These are phyloP conservation scores for Sericinus montela DNA, from an alignment of 2,888 invertebrate genomes.

Conservation along the genomic window DNA sequence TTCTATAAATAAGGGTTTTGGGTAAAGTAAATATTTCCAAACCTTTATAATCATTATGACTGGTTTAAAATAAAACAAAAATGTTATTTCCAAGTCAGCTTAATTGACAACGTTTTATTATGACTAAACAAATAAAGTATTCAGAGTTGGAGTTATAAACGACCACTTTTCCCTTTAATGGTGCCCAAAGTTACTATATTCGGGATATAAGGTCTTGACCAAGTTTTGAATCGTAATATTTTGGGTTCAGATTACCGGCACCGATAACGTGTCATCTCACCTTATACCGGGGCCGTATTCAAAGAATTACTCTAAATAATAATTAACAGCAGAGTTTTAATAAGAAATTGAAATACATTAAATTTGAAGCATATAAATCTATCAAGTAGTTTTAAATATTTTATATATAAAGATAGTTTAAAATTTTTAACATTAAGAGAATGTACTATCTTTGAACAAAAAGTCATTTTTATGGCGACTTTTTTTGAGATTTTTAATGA, in stretches of 20 bases:
- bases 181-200: slow-evolving; percentile 60
- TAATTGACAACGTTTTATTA: slow-evolving; percentile 72
- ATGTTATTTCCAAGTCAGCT: slow-evolving; percentile 56
- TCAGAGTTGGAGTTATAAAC: slow-evolving; percentile 61
- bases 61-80: slow-evolving; percentile 31
- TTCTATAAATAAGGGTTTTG: not conserved
- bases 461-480: too few relatives aligned
- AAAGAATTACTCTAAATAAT: not conserved
- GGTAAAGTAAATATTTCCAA: not conserved
- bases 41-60: slow-evolving; percentile 17
- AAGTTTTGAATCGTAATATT: slow-evolving; percentile 79
- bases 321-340: too few relatives aligned
- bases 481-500: too few relatives aligned
- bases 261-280: slow-evolving; percentile 76
- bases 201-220: slow-evolving; percentile 71
- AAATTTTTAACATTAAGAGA: too few relatives aligned
- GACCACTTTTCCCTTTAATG: slow-evolving; percentile 65
- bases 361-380: too few relatives aligned
- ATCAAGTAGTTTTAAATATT: too few relatives aligned
- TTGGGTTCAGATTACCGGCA: slow-evolving; percentile 75
- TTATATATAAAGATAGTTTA: too few relatives aligned
- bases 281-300: slow-evolving; percentile 50
- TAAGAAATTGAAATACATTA: too few relatives aligned
- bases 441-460: too few relatives aligned
- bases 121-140: slow-evolving; percentile 69